Base-by-base conservation (phyloP, 2,888 invertebrate species). In the Mimachlamys varia region DNA sequence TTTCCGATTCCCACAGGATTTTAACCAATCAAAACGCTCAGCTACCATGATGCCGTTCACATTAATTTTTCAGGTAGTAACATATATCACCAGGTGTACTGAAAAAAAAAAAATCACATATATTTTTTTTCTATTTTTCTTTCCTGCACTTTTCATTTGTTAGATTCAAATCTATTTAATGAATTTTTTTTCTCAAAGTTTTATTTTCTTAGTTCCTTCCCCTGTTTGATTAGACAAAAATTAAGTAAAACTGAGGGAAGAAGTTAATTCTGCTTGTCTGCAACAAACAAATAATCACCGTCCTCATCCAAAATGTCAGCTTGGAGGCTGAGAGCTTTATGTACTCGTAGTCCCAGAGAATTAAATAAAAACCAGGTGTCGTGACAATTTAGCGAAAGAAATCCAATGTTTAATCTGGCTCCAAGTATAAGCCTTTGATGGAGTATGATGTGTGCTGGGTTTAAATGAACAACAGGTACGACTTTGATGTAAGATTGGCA, bases 391-490 rank as follows among this genome's bases (percentile, higher is more conserved):
- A 76, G 33, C 33, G 33, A 76, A 33, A 76, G 76, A 76, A 76
- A 76, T 33, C 27, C 76, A 58, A 58, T 58, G 58, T 58, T 76
- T 76, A 76, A 76, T 76, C 76, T 76, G 27, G 76, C 76, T 76
- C 22, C 12, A 22, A 10, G 27, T 33, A 33, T 76, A 76, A 33
- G 76, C 22, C 76, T 76, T 76, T 76, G 76, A 76, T 76, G 76
- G 76, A 76, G 76, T 15, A 33, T 10, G 17, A 76, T 76, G 76
- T 33, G 76, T 76, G 76, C 27, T 76, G 76, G 33, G 33, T 33
- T 22, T 76, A 76, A 76, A 76, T 76, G 76, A 33, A 33, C 76
- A 33, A 13, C 76, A 76, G 33, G 76, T 76, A 76, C 2, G 27
- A 27, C 76, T 76, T 76, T 76, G 76, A 76, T 76, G 76, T 76